These are phyloP conservation scores for Melipona bicolor DNA, from an alignment of 2,888 invertebrate species.

Conservation along the genomic window DNA sequence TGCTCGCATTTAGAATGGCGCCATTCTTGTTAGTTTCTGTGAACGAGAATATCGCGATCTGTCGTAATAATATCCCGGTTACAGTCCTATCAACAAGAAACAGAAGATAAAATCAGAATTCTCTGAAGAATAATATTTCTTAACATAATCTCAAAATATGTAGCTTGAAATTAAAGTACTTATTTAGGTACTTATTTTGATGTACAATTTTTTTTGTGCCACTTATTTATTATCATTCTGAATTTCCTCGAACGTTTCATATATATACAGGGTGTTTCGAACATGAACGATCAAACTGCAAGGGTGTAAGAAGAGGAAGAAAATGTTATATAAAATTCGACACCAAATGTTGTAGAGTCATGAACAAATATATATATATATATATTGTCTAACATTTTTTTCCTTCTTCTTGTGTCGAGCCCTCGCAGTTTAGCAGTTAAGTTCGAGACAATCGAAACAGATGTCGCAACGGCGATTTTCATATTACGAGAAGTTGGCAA, in stretches of 20 bases:
- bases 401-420: no score
- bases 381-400: no score
- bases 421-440: no score
- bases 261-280: no score
- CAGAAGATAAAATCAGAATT: not conserved
- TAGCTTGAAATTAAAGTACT: not conserved
- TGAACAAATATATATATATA: no score
- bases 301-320: no score
- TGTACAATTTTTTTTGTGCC: not conserved
- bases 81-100: constrained; percentile 22
- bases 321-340: no score
- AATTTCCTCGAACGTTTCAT: not conserved
- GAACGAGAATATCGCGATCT: constrained; percentile 15
- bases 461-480: not conserved
- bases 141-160: constrained; percentile 31
- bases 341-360: no score
- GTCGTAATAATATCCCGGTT: constrained; percentile 5
- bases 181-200: not conserved
- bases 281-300: no score
- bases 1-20: constrained; percentile 48
- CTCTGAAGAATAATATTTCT: not conserved
- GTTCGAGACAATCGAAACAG: no score
- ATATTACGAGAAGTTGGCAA: not conserved
- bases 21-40: constrained; percentile 8
- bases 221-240: not conserved